Conservation (phyloP, 2,888 invertebrate species). For the Meiosimyza platycephala region DNA sequence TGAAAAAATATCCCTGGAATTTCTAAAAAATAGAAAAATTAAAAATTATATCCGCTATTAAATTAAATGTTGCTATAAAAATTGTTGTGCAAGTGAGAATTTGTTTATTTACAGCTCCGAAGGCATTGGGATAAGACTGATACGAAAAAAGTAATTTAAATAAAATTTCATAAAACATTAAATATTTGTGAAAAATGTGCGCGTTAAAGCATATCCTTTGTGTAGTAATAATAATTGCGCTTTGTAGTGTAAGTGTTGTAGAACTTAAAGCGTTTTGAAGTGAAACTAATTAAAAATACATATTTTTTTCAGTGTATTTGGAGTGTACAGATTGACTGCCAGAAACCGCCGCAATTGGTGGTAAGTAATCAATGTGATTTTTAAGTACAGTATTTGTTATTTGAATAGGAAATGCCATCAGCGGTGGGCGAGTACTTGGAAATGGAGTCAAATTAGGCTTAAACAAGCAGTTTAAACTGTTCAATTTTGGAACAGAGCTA, state of each 20-base stretch:
- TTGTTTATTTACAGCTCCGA: not conserved
- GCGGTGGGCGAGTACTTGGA: no score
- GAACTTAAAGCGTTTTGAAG: not conserved
- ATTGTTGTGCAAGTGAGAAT: not conserved
- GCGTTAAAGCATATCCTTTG: constrained; percentile 23
- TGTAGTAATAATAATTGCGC: constrained; percentile 33
- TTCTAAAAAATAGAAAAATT: not conserved
- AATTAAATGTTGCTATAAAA: not conserved
- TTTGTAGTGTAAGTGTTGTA: constrained; percentile 40
- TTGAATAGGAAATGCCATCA: no score
- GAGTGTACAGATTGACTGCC: constrained; percentile 56
- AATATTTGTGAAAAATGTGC: constrained; percentile 24
- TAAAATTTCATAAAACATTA: not conserved
- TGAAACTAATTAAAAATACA: constrained; percentile 34
- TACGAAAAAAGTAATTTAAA: not conserved
- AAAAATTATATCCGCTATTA: not conserved
- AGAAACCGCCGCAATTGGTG: constrained; percentile 61
- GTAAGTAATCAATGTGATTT: constrained; percentile 50
- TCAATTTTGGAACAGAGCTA: no score
- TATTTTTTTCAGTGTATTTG: constrained; percentile 34
- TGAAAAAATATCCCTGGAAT: not conserved
- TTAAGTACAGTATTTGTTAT: not conserved
- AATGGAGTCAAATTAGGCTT: no score
- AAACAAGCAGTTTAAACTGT: no score
- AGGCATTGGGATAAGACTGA: not conserved